phyloP scores from a whole-genome alignment of 2,888 invertebrate genomes.

The Tortrix viridana region DNA sequence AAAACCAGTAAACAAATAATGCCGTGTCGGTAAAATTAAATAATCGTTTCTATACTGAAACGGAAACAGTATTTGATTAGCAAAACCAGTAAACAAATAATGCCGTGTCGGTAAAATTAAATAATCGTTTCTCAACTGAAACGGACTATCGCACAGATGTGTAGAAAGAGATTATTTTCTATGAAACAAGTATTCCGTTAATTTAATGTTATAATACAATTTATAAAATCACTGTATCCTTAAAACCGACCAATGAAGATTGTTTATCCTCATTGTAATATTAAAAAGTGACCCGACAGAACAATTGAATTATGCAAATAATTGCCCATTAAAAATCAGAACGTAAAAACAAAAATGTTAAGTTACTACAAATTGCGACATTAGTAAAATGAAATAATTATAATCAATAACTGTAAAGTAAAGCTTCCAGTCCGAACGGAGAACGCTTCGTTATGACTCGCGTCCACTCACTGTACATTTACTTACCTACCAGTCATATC shows the following conservation, averaged over 20 bases:
- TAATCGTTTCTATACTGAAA: not conserved
- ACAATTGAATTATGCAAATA: constrained; percentile 41
- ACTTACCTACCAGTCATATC: constrained; percentile 30
- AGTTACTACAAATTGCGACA: constrained; percentile 17
- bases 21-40: not conserved
- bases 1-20: too few relatives aligned
- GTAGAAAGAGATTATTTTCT: constrained; percentile 62
- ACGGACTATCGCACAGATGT: constrained; percentile 43
- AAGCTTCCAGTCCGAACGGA: constrained; percentile 27
- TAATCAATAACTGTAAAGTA: constrained; percentile 34
- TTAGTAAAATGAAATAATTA: constrained; percentile 15
- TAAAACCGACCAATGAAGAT: constrained; percentile 60
- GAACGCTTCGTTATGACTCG: constrained; percentile 13
- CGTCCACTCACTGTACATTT: constrained; percentile 16
- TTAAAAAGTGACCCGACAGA: constrained; percentile 50
- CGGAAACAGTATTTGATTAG: too few relatives aligned
- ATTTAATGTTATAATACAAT: constrained; percentile 66
- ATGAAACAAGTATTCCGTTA: constrained; percentile 63
- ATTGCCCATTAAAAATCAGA: constrained; percentile 26
- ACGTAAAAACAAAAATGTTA: constrained; percentile 36
- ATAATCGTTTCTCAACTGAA: not conserved
- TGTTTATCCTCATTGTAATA: constrained; percentile 41
- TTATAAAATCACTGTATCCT: constrained; percentile 70
- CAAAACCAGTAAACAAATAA: too few relatives aligned
- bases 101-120: not conserved